These are phyloP conservation scores for Malthinus flaveolus DNA, from an alignment of 2,888 invertebrate genomes.

Conservation along the genomic window DNA sequence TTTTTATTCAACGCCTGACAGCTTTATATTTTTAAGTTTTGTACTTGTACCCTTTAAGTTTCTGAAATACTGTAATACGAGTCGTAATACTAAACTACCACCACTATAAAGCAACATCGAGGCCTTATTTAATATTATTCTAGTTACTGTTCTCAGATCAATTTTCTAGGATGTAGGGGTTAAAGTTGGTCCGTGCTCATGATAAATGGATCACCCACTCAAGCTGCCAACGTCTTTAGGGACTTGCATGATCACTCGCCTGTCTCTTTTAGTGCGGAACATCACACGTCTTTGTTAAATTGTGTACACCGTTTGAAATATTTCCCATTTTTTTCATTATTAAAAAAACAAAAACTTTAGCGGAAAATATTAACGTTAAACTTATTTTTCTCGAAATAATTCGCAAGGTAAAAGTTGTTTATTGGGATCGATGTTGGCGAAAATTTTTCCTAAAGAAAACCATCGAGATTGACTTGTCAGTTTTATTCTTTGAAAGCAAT, in stretches of 20 bases:
- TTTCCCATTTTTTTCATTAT: constrained; percentile 5
- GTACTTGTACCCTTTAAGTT: background rate
- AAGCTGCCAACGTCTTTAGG: constrained; percentile 28
- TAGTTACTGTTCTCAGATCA: constrained; percentile 9
- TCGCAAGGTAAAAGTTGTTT: too few relatives aligned
- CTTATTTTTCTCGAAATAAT: too few relatives aligned
- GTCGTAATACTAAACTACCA: background rate
- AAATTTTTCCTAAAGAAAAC: background rate
- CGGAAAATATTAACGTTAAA: too few relatives aligned
- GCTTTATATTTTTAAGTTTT: constrained; percentile 1
- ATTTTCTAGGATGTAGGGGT: constrained; percentile 20
- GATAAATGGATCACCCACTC: constrained; percentile 30
- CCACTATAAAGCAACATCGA: background rate
- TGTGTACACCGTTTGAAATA: constrained; percentile 1
- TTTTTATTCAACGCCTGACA: background rate
- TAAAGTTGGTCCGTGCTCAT: constrained; percentile 23
- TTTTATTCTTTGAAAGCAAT: constrained; percentile 15
- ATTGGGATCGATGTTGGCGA: too few relatives aligned
- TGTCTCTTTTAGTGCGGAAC: constrained; percentile 21
- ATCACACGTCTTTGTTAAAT: constrained; percentile 19
- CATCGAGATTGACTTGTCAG: constrained; percentile 5
- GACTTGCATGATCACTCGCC: constrained; percentile 27
- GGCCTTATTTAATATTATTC: background rate
- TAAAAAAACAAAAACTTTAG: background rate
- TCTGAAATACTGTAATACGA: background rate